A percentile compares a stretch with the other conserved stretches of the same genome.
These are phyloP conservation scores for Xylota sylvarum DNA, from an alignment of 2,888 invertebrate species.

Conservation along the genomic window DNA sequence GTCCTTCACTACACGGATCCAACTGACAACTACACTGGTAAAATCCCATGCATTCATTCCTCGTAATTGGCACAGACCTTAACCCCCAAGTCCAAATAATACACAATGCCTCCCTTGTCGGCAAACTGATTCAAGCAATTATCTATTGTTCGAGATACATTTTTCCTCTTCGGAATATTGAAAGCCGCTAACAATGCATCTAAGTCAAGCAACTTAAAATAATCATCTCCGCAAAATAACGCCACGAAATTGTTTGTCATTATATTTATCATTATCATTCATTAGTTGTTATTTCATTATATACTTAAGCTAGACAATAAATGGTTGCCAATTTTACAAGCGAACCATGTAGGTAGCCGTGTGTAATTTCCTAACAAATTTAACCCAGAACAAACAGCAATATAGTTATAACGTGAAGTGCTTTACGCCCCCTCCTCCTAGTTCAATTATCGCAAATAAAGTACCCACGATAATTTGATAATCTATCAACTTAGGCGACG, in stretches of 20 bases:
- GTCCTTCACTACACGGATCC: no score
- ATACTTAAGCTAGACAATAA: not conserved
- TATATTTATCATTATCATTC: constrained; percentile 50
- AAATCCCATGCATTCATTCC: constrained; percentile 13
- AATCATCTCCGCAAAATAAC: constrained; percentile 17
- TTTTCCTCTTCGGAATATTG: not conserved
- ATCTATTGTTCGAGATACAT: constrained; percentile 3
- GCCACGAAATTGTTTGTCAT: constrained; percentile 40
- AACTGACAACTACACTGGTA: no score
- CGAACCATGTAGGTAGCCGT: not conserved
- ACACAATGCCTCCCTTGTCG: not conserved
- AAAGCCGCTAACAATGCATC: constrained; percentile 6
- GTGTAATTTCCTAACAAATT: not conserved
- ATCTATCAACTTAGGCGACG: constrained; percentile 2
- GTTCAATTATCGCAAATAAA: constrained; percentile 29
- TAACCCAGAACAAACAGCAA: not conserved
- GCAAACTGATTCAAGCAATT: not conserved
- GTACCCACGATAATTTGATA: constrained; percentile 51
- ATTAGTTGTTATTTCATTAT: constrained; percentile 49
- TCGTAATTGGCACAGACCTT: constrained; percentile 23
- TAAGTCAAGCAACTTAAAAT: constrained; percentile 22
- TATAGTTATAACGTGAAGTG: constrained; percentile 8
- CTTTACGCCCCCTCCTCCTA: not conserved
- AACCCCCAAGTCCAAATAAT: not conserved
- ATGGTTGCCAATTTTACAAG: not conserved